These are phyloP conservation scores for Octopus bimaculoides DNA, from an alignment of 1,140 invertebrate species.

Conservation along the genomic window DNA sequence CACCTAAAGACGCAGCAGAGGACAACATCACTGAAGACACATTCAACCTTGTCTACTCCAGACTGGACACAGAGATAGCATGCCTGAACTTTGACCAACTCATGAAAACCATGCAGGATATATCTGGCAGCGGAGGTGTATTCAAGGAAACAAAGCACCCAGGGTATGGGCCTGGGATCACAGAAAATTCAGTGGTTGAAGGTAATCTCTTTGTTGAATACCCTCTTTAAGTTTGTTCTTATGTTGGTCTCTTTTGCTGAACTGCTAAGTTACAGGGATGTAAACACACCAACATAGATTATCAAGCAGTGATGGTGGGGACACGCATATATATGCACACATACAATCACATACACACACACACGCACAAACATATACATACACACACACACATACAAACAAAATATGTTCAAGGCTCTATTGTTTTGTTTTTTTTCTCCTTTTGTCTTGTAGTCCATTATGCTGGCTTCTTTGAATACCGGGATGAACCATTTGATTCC, in stretches of 20 bases:
- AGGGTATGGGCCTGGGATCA: neutral
- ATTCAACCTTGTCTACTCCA: no score
- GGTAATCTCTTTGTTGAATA: neutral
- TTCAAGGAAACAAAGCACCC: neutral
- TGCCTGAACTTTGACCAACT: neutral
- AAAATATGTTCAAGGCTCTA: neutral
- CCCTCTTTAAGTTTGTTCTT: neutral
- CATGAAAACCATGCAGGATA: neutral
- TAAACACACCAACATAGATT: neutral
- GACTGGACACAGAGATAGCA: neutral
- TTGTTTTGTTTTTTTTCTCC: neutral
- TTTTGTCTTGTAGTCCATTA: slow-evolving; percentile 63
- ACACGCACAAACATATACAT: neutral
- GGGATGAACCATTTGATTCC: slow-evolving; percentile 73
- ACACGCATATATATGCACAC: neutral
- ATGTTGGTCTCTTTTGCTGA: neutral
- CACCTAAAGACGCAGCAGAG: no score
- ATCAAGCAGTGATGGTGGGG: neutral
- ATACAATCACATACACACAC: neutral
- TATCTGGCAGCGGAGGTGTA: neutral
- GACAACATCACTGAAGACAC: no score
- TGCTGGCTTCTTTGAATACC: slow-evolving; percentile 68
- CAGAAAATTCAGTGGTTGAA: neutral
- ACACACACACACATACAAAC: neutral
- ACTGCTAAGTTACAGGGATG: neutral